Percentiles rank a stretch among this genome's conserved stretches.
phyloP scores from a whole-genome alignment of 2,888 invertebrate species.

The Rotaria socialis region DNA sequence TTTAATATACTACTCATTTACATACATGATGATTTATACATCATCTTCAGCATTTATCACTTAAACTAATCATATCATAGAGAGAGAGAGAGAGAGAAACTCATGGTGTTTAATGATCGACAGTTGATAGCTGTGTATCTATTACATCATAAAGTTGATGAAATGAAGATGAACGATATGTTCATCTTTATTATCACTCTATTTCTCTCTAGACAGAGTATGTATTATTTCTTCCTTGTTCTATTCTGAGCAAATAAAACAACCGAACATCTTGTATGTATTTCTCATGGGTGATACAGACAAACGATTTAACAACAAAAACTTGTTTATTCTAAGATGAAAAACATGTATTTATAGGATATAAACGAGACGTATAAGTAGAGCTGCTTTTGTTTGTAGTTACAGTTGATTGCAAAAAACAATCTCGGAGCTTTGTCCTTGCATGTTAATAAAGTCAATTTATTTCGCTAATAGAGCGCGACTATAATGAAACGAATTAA shows the following conservation, averaged over 20 bases:
- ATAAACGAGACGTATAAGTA: not conserved
- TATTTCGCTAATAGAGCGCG: no score
- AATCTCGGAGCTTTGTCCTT: not conserved
- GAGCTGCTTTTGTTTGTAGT: not conserved
- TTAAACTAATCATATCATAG: not conserved
- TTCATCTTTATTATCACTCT: constrained; percentile 1
- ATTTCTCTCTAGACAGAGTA: not conserved
- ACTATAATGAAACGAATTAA: no score
- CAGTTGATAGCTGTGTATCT: not conserved
- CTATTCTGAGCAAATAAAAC: not conserved
- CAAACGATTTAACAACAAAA: not conserved
- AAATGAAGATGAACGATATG: not conserved
- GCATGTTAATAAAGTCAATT: no score
- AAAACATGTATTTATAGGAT: not conserved
- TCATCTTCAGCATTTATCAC: not conserved
- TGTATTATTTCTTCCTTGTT: not conserved
- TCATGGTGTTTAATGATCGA: not conserved
- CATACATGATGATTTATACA: not conserved
- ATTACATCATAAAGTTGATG: not conserved
- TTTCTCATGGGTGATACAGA: not conserved
- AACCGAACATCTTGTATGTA: not conserved
- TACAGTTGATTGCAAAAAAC: not conserved
- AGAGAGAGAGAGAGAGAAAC: not conserved
- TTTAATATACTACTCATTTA: no score
- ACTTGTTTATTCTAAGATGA: not conserved